Conservation (phyloP, 2,113 vertebrate species). For the Hucho hucho region DNA sequence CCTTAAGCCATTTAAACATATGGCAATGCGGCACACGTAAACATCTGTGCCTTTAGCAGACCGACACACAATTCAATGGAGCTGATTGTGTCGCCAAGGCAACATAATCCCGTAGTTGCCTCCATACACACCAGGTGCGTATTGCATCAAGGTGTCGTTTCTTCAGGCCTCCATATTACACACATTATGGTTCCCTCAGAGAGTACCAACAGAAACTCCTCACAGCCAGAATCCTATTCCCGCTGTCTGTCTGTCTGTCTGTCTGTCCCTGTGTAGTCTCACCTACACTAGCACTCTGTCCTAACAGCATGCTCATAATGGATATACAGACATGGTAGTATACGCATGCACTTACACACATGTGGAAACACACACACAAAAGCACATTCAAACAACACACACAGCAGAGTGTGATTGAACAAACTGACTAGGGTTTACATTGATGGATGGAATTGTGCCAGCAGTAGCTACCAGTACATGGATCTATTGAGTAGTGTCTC, state of each 20-base stretch:
- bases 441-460: slow-evolving; percentile 12
- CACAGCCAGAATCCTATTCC: neutral
- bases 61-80: slow-evolving; percentile 36
- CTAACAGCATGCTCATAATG: slow-evolving; percentile 13
- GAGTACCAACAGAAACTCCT: neutral
- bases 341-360: slow-evolving; percentile 6
- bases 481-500: too few relatives aligned
- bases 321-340: neutral
- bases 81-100: slow-evolving; percentile 44
- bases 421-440: neutral
- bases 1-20: slow-evolving; percentile 2
- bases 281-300: too few relatives aligned
- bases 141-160: neutral
- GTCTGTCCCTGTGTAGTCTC: too few relatives aligned
- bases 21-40: slow-evolving; percentile 35
- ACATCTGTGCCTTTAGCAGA: slow-evolving; percentile 42
- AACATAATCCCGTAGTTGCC: too few relatives aligned
- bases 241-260: too few relatives aligned
- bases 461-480: too few relatives aligned
- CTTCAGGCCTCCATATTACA: neutral
- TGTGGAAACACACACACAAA: slow-evolving; percentile 2
- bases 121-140: neutral
- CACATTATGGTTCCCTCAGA: neutral
- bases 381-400: neutral
- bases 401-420: neutral